These are phyloP conservation scores for Troides helena DNA, from an alignment of 2,888 invertebrate species.

Conservation along the genomic window DNA sequence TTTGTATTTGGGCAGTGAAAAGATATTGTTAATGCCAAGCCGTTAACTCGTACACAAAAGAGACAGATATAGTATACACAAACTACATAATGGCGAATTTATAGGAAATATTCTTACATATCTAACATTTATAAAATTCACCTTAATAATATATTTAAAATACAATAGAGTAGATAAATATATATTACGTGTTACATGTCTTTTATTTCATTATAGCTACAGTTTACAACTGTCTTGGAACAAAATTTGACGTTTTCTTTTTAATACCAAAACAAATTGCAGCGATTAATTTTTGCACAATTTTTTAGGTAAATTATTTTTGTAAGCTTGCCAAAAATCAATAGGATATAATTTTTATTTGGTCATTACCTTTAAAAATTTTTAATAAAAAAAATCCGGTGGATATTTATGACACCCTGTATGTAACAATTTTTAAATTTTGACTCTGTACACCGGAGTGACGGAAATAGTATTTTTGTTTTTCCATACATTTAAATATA, in stretches of 20 bases:
- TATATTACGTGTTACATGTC: not conserved
- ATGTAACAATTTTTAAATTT: constrained; percentile 5
- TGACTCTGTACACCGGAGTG: not conserved
- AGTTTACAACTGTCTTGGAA: not conserved
- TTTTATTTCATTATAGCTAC: not conserved
- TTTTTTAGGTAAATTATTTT: too few species aligned
- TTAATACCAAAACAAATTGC: too few species aligned
- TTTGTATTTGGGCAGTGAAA: not conserved
- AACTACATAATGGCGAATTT: not conserved
- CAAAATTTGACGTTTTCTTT: not conserved
- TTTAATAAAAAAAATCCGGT: constrained; percentile 1
- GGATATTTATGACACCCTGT: constrained; percentile 19
- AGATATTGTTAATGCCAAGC: not conserved
- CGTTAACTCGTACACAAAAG: too few species aligned
- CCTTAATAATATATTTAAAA: not conserved
- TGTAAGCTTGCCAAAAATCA: not conserved
- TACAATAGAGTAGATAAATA: not conserved
- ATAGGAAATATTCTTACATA: constrained; percentile 1
- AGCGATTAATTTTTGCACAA: too few species aligned
- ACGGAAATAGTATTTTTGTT: not conserved
- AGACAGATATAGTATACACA: not conserved
- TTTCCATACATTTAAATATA: not conserved
- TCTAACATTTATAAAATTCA: constrained; percentile 14
- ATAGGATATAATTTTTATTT: not conserved
- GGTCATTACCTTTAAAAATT: not conserved